Evolutionary conservation across 2,113 vertebrate species (phyloP), one percentile per base, ranked within the genome.

Genomic region (Trichechus manatus): DNA sequence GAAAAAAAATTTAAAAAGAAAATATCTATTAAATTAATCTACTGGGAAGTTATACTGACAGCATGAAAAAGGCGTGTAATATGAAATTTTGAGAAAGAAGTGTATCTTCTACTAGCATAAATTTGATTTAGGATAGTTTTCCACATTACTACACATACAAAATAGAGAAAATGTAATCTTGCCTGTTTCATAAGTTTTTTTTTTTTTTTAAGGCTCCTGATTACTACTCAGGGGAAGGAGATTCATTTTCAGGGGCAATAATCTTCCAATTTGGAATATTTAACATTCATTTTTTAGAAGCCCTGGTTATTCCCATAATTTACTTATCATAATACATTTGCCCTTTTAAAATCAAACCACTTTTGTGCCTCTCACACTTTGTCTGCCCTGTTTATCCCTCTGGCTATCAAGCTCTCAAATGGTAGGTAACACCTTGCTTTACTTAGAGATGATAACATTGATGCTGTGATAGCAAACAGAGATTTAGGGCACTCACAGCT

Each of bases 351-450:
- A 89, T 89, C 29, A 56, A 98, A 9, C 39, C 61, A 84, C 20
- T 7, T 13, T 91, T 96, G 50, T 74, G 13, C 92, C 6, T 91
- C 10, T 78, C n/a, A 63, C 77, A n/a, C 31, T 94, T 83, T 27
- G 42, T 96, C 22, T 83, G 29, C 47, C 39, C 56, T 97, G 91
- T 96, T 97, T 96, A 94, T 81, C 86, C 94, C 83, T 91, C 80
- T 74, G 83, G 96, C 95, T 95, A 89, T 63, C 33, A 87, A 72
- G 31, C 63, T 95, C 50, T 89, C 36, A 81, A 86, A 78, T 91
- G 53, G 86, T 96, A 94, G 89, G 86, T 88, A 94, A 95, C 97
- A 25, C 70, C 83, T 84, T n/a, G 77, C 63, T 91, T 97, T 96
- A 96, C 47, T 85, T 53, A 68, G 56, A 39, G 39, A 39, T 87